These are phyloP conservation scores for Pterostichus niger DNA, from an alignment of 2,888 invertebrate species.

Conservation along the genomic window DNA sequence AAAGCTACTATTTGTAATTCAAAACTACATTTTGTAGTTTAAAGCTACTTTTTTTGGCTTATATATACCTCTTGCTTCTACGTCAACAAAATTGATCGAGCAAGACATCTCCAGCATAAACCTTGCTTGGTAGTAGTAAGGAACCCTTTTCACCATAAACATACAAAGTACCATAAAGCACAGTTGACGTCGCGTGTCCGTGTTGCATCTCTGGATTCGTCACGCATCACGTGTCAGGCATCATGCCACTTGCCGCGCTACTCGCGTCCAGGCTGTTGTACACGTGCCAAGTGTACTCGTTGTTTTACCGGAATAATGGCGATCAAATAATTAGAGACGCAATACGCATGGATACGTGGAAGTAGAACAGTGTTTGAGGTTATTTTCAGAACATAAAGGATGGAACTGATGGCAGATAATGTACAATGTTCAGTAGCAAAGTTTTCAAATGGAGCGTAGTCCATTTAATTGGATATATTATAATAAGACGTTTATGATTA, in stretches of 20 bases:
- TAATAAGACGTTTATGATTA: too few species aligned
- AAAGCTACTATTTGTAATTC: too few species aligned
- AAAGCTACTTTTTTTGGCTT: too few species aligned
- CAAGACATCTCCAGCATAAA: too few species aligned
- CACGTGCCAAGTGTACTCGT: conserved; percentile 22
- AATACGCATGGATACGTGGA: conserved; percentile 4
- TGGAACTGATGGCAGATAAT: conserved; percentile 12
- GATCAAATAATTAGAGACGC: conserved; percentile 43
- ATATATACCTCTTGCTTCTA: too few species aligned
- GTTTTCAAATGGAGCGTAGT: conserved; percentile 13
- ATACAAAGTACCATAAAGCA: conserved; percentile 29
- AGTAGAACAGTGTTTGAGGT: conserved; percentile 22
- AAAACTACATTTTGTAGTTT: too few species aligned
- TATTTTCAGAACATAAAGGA: conserved; percentile 27
- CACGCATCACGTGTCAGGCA: conserved; percentile 20
- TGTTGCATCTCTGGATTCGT: conserved; percentile 11
- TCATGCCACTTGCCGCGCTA: conserved; percentile 34
- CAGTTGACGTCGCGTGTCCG: conserved; percentile 34
- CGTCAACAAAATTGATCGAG: too few species aligned
- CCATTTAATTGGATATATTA: neutral
- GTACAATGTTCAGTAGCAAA: neutral
- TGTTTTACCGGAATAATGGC: conserved; percentile 24
- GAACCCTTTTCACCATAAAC: too few species aligned
- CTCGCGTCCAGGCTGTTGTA: conserved; percentile 16
- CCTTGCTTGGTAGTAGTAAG: too few species aligned